Conservation (phyloP, 2,888 invertebrate genomes). For the Limulus polyphemus region DNA sequence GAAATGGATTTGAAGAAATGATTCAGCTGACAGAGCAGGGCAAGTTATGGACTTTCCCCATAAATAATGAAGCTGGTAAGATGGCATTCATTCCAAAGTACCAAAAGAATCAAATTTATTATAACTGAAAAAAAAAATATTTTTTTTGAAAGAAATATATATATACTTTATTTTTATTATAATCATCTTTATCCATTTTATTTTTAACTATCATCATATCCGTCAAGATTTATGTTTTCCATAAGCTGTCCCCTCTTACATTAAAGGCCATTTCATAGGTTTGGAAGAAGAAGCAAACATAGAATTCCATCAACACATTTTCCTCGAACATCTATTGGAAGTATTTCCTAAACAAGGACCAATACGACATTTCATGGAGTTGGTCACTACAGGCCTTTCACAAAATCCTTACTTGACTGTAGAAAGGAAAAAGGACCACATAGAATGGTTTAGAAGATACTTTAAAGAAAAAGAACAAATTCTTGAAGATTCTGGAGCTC, state of each 20-base stretch:
- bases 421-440: conserved; percentile 72
- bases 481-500: conserved; percentile 51
- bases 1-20: conserved; percentile 86
- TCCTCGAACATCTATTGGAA: conserved; percentile 68
- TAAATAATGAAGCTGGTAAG: conserved; percentile 88
- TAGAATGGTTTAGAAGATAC: conserved; percentile 82
- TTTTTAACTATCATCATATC: too few species aligned
- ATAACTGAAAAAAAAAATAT: background rate
- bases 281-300: conserved; percentile 44
- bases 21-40: conserved; percentile 85
- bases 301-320: conserved; percentile 87
- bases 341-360: conserved; percentile 89
- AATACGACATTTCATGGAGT: conserved; percentile 90
- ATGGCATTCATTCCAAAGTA: too few species aligned
- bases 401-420: conserved; percentile 86
- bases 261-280: conserved; percentile 30
- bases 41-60: conserved; percentile 92
- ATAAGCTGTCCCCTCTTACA: background rate
- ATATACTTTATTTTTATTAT: background rate
- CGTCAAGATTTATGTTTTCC: background rate
- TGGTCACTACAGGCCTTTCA: conserved; percentile 81
- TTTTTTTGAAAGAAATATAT: background rate
- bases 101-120: background rate
- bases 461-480: conserved; percentile 66
- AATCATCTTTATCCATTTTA: background rate